Conservation (phyloP, 2,113 vertebrate species). For the Leucosticte australis region DNA sequence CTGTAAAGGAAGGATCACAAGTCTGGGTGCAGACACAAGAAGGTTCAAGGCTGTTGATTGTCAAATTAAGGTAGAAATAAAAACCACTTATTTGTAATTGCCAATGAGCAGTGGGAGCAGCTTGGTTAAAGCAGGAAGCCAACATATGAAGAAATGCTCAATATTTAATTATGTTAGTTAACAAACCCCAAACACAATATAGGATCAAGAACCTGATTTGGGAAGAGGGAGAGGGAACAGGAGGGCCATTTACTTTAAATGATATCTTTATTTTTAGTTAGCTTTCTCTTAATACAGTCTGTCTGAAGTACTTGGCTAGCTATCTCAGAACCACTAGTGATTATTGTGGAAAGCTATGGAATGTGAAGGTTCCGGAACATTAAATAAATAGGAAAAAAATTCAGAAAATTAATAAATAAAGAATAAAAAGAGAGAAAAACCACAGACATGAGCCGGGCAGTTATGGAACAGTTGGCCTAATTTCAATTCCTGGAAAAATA, state of each 20-base stretch:
- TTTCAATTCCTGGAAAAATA: slow-evolving; percentile 18
- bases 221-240: neutral
- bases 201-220: neutral
- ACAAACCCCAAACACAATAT: neutral
- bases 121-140: neutral
- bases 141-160: neutral
- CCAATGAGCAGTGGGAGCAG: neutral
- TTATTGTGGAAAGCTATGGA: neutral
- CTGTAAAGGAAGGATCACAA: neutral
- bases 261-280: neutral
- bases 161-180: neutral
- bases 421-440: neutral
- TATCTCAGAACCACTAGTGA: neutral
- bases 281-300: neutral
- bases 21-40: neutral
- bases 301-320: neutral
- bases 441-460: neutral
- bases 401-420: neutral
- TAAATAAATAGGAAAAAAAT: neutral
- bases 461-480: neutral
- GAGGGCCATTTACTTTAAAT: neutral
- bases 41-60: neutral
- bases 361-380: neutral
- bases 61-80: neutral
- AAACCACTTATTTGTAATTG: neutral